Base-by-base conservation (phyloP, 2,797 vertebrate genomes). In the Tenualosa ilisha region DNA sequence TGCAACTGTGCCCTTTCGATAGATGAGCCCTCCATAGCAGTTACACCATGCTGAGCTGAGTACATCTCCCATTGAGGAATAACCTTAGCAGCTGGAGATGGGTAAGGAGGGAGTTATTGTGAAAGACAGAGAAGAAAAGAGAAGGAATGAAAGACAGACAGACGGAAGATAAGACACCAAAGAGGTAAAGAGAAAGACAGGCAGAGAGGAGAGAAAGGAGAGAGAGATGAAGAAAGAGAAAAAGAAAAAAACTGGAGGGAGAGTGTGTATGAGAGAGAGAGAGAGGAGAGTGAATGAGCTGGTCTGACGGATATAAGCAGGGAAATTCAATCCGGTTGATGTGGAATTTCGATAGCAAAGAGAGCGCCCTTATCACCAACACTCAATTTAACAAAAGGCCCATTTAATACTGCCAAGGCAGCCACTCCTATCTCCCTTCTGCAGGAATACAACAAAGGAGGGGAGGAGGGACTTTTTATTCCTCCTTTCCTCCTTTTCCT, bases 291-390 rank as follows among this genome's bases (percentile, higher is more conserved):
- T 89, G 92, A 92, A 93, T 93, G 94, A 91, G 92, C 89, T 92
- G 84, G 90, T 93, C 92, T 94, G 91, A 91, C 94, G 93, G 94
- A 96, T 96, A 94, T 95, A 96, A 96, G 95, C 93, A 92, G 93
- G 68, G 97, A 97, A 97, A 97, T 96, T 97, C 96, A 97, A 97
- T 96, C 96, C 95, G 89, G 68, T 95, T 94, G 97, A 98, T 97
- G 93, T 93, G 92, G 95, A 93, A 93, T 94, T 93, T 90, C 87
- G 97, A 97, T 97, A 98, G 95, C 93, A 90, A 85, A 84, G 94
- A 94, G 89, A 92, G 95, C 94, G 89, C 90, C 91, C 94, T 98
- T 97, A 98, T 97, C 97, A 86, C 90, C 93, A 92, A 89, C 95
- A 94, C 94, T 97, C 94, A 92, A 90, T 97, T 97, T 96, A 96